phyloP scores from a whole-genome alignment of 1,140 invertebrate species.

The Eciton burchellii region DNA sequence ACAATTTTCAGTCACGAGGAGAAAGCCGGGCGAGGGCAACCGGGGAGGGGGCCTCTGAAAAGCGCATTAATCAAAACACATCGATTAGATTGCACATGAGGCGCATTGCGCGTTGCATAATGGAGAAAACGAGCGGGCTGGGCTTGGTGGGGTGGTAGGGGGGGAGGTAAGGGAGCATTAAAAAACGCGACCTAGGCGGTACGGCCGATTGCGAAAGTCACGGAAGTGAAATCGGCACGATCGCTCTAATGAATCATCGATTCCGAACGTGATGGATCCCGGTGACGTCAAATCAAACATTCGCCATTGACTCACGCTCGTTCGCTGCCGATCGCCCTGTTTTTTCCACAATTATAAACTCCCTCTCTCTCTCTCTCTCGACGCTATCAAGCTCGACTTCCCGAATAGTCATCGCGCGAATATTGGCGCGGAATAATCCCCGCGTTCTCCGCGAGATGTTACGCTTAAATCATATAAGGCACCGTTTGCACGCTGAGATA shows the following conservation, averaged over 20 bases:
- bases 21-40: not conserved
- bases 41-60: not conserved
- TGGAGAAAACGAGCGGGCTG: conserved; percentile 39
- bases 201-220: conserved; percentile 2
- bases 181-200: not conserved
- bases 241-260: conserved; percentile 50
- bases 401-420: conserved; percentile 9
- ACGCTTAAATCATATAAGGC: not conserved
- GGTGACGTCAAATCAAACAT: conserved; percentile 22
- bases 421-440: too few species aligned
- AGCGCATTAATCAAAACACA: not conserved
- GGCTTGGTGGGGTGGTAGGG: too few species aligned
- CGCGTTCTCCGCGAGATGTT: not conserved
- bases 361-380: too few species aligned
- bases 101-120: conserved; percentile 32
- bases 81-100: not conserved
- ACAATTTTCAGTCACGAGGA: not conserved
- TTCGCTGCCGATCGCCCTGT: not conserved
- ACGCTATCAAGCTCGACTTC: conserved; percentile 58
- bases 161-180: not conserved
- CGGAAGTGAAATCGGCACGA: conserved; percentile 42
- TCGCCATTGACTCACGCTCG: conserved; percentile 51
- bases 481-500: not conserved
- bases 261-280: conserved; percentile 48
- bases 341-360: conserved; percentile 45